Evolutionary conservation across 2,113 vertebrate genomes (phyloP), one percentile per base, ranked within the genome.

Genomic region (Oncorhynchus mykiss): DNA sequence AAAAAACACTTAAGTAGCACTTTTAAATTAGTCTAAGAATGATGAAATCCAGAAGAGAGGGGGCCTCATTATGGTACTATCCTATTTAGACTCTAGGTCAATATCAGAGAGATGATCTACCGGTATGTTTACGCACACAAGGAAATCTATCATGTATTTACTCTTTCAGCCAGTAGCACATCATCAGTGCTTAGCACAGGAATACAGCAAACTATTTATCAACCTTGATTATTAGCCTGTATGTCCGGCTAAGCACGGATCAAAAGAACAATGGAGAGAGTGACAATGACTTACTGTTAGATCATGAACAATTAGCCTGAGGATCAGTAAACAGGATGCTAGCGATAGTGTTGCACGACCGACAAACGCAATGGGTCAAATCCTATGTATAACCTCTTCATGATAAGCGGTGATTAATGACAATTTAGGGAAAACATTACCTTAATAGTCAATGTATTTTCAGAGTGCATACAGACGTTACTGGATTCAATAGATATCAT

Each of bases 151-250:
- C 24, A n/a, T 48, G 54, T 70, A 25, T 64, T 80, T 62, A 84
- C 60, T 69, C 20, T 71, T 51, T 77, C 77, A 78, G 77, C 74
- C 51, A 54, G 70, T 11, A 24, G 27, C 39, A 64, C n/a, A 4
- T 39, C 57, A 62, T n/a, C 57, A 45, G 9, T 45, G 4, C 31
- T 31, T 11, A 62, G 34, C 80, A 84, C 84, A 85, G 87, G 82
- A 88, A 85, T 75, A 59, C 70, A 54, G 48, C 67, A 5, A n/a
- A 66, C 77, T 88, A 81, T 87, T 88, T 80, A 81, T 78, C 9
- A 7, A 51, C 64, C 70, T 39, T 85, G 78, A 86, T 87, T 82
- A 88, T 87, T 45, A 45, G 39, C 39, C 39, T 11, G 8, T 45
- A 74, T 75, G 81, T 78, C 72, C 84, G 85, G 80, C 29, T 39